phyloP scores from a whole-genome alignment of 1,140 invertebrate species.

The Ips typographus region DNA sequence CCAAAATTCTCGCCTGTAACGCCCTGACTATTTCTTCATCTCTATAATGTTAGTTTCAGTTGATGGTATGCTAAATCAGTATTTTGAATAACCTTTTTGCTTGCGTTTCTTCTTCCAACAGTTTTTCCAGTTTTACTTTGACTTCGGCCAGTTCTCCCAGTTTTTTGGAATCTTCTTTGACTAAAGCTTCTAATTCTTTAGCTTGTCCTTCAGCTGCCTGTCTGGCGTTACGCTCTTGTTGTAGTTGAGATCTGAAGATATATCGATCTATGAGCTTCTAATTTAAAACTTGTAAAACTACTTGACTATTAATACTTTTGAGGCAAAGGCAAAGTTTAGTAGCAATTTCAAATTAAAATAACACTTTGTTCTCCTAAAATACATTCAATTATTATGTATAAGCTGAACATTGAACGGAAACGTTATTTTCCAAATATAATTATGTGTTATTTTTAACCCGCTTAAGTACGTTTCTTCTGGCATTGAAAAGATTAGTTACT shows the following conservation, averaged over 20 bases:
- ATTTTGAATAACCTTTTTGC: constrained; percentile 62
- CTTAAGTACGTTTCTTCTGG: no score
- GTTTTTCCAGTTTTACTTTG: constrained; percentile 64
- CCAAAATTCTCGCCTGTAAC: constrained; percentile 71
- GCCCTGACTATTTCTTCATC: constrained; percentile 82
- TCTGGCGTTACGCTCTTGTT: constrained; percentile 66
- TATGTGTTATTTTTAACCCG: no score
- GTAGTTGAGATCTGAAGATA: constrained; percentile 55
- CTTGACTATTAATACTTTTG: no score
- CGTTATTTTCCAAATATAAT: no score
- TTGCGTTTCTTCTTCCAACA: constrained; percentile 77
- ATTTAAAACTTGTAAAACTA: no score
- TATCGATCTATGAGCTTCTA: no score
- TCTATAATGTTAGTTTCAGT: constrained; percentile 39
- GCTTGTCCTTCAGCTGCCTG: constrained; percentile 67
- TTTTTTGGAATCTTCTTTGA: constrained; percentile 69
- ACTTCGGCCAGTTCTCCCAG: constrained; percentile 71
- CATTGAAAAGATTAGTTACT: no score
- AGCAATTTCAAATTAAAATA: no score
- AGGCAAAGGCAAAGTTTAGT: neutral
- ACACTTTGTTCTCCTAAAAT: no score
- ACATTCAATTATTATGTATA: no score
- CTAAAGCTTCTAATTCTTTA: constrained; percentile 63
- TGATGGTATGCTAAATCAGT: neutral
- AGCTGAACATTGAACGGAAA: no score